Percentiles rank a stretch among this genome's conserved stretches.
Evolutionary conservation across 2,888 invertebrate genomes (phyloP).

Genomic region (Monochamus alternatus): DNA sequence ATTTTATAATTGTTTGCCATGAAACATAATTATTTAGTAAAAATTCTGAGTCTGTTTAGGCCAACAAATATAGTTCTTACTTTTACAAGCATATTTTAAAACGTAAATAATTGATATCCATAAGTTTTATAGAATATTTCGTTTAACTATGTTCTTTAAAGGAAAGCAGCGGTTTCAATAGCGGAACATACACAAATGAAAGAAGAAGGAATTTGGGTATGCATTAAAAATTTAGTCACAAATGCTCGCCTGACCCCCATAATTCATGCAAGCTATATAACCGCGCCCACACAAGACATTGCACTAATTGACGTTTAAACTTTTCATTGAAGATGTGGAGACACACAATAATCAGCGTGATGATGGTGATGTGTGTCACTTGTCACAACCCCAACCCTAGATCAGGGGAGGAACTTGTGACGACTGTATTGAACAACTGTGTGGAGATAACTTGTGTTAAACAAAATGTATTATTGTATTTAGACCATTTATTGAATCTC

Average conservation of each 20-base stretch:
- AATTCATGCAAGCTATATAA: slow-evolving; percentile 76
- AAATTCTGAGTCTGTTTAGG: too few species aligned
- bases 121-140: background rate
- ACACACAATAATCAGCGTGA: slow-evolving; percentile 71
- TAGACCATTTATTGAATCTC: slow-evolving; percentile 81
- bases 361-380: slow-evolving; percentile 62
- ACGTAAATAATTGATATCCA: too few species aligned
- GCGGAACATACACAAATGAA: slow-evolving; percentile 62
- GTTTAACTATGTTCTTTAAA: background rate
- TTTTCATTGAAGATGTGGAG: slow-evolving; percentile 64
- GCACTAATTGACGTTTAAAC: slow-evolving; percentile 59
- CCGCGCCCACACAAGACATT: slow-evolving; percentile 75
- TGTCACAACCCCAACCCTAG: slow-evolving; percentile 48
- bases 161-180: slow-evolving; percentile 57
- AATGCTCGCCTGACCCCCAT: slow-evolving; percentile 71
- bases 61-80: too few species aligned
- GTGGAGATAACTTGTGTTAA: slow-evolving; percentile 83
- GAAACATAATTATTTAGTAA: too few species aligned
- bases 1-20: too few species aligned
- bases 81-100: too few species aligned
- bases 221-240: slow-evolving; percentile 49
- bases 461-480: slow-evolving; percentile 82
- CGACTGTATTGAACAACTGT: slow-evolving; percentile 83
- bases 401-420: slow-evolving; percentile 80
- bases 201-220: slow-evolving; percentile 39